Conservation (phyloP, 2,797 vertebrate species). For the Anomalospiza imberbis region DNA sequence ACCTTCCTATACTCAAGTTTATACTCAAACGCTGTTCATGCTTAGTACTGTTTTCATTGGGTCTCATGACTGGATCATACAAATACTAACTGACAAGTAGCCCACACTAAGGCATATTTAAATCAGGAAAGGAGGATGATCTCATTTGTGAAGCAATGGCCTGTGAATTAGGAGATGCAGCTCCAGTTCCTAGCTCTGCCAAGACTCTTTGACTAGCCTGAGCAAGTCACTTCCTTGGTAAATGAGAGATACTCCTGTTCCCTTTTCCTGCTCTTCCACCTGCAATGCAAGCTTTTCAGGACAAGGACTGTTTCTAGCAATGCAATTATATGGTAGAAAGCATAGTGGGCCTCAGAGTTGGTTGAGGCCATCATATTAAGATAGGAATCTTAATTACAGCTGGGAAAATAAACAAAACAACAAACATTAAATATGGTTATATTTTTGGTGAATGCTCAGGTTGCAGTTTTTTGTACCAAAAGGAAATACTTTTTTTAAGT, state of each 20-base stretch:
- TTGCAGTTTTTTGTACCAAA: background rate
- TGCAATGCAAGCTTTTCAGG: background rate
- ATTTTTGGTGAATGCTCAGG: background rate
- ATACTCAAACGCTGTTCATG: background rate
- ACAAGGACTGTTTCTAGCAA: background rate
- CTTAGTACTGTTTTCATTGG: background rate
- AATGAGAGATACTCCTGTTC: background rate
- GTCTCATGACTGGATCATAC: background rate
- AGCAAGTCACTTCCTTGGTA: constrained; percentile 31
- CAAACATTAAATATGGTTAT: background rate
- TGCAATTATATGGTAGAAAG: background rate
- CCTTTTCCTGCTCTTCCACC: background rate
- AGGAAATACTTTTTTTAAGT: background rate
- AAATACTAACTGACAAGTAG: background rate
- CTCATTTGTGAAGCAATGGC: constrained; percentile 35
- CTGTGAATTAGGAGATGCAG: constrained; percentile 20
- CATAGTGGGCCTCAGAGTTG: background rate
- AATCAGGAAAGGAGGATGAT: background rate
- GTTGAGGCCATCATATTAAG: background rate
- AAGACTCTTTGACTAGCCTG: background rate
- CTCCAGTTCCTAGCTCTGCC: background rate
- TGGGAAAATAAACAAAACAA: background rate
- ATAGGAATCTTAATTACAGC: background rate
- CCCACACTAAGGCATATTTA: background rate
- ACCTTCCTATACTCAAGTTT: background rate